Evolutionary conservation across 2,888 invertebrate species (phyloP), one percentile per base, ranked within the genome.

Genomic region (Synanthedon formicaeformis): DNA sequence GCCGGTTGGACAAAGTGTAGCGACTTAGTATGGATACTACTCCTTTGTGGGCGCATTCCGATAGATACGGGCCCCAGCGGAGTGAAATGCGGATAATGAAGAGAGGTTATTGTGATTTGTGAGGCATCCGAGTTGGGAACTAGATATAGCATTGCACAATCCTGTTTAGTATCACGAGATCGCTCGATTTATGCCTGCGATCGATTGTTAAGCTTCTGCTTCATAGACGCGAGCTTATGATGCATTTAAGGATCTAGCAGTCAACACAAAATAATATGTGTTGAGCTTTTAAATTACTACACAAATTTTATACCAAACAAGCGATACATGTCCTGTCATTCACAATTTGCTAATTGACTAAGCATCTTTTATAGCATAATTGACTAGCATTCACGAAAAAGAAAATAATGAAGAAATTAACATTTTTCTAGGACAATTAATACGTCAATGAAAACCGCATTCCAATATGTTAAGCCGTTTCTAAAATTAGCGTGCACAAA

Each of bases 11-110:
- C 78, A 75, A 81, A 81, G 75, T 81, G 78, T 79, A 81, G 79
- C 80, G 80, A 74, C 75, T 77, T 74, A 75, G 74, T 75, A 73
- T 74, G 74, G 75, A 67, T 80, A 81, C 75, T 71, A 81, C 53
- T 53, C 78, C 81, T 84, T 81, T 81, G 84, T 78, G 73, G 75
- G 76, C 78, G 75, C 86, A 86, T 86, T 86, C 86, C 86, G 77
- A 84, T 82, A 83, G 81, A 78, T 78, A 77, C 79, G 71, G 67
- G 69, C 75, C 69, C 66, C 68, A 67, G 60, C 64, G 60, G 67
- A 74, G 72, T 79, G 80, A 82, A 82, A 84, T 79, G 82, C 69
- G 80, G 78, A 78, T 83, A 84, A 86, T 84, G 85, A 85, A 85
- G 81, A 80, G 75, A 69, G 73, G 71, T 83, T 80, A 79, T 81